Evolutionary conservation across 1,140 invertebrate species (phyloP), one percentile per base, ranked within the genome.

Genomic region (Plectrocnemia conspersa): DNA sequence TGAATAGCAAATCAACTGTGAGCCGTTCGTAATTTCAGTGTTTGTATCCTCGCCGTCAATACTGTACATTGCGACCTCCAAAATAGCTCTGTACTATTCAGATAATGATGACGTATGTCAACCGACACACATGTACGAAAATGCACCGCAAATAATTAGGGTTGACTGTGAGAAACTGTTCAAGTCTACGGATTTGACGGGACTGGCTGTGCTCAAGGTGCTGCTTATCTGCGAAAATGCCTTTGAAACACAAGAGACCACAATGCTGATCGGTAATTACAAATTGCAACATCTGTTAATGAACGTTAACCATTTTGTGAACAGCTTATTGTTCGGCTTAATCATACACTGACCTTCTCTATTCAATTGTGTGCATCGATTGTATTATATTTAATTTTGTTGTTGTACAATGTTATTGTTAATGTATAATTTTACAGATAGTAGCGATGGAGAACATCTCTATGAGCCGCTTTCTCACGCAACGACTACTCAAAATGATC

Each of bases 381-480:
- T 29, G n/a, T 29, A 29, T 29, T 29, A 25, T 50, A 9, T 36
- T 33, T 50, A 3, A n/a, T n/a, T n/a, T n/a, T n/a, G n/a, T n/a
- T n/a, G n/a, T n/a, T n/a, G n/a, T n/a, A n/a, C n/a, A n/a, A n/a
- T n/a, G n/a, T n/a, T n/a, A n/a, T n/a, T n/a, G n/a, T n/a, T n/a
- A n/a, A n/a, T n/a, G n/a, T n/a, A 62, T 41, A 59, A 46, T 50
- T 54, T 56, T 24, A 25, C 66, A 74, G 72, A 73, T 62, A 70
- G 68, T 58, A 71, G 69, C 63, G 79, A 81, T 67, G 77, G 76
- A 3, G 79, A 81, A 53, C 79, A 82, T 59, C 70, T 79, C 53
- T 82, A 82, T 64, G 79, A 82, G 66, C 77, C 75, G 16, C 67
- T 82, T 53, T 74, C 74, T 52, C 48, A 54, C 53, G 23, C 22